These are phyloP conservation scores for Micoletzkya japonica DNA, from an alignment of 2,888 invertebrate genomes.

Conservation along the genomic window DNA sequence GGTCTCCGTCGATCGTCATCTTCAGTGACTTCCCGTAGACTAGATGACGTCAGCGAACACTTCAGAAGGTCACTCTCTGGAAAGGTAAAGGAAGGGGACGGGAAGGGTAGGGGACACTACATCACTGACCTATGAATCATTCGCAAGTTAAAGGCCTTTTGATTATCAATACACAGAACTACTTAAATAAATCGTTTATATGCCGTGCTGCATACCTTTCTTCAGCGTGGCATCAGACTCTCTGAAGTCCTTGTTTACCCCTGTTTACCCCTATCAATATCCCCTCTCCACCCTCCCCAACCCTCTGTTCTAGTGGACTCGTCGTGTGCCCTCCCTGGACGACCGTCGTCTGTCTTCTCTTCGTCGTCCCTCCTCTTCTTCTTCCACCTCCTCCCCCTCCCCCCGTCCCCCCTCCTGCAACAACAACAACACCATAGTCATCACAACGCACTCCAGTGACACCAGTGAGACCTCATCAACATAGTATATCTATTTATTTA, in stretches of 20 bases:
- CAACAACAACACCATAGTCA: conserved; percentile 25
- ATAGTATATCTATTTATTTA: not conserved
- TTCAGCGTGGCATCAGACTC: too few species aligned
- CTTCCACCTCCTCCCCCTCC: conserved; percentile 3
- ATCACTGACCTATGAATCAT: not conserved
- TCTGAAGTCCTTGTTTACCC: too few species aligned
- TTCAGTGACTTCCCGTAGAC: conserved; percentile 5
- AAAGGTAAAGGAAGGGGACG: too few species aligned
- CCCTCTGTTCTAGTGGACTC: conserved; percentile 5
- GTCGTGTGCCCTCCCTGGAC: not conserved
- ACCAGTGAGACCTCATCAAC: conserved; percentile 9
- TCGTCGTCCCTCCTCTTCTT: conserved; percentile 4
- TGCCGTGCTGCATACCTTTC: not conserved
- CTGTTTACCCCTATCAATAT: too few species aligned
- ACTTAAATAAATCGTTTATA: not conserved
- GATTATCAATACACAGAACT: not conserved
- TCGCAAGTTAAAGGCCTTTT: not conserved
- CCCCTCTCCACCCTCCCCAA: not conserved
- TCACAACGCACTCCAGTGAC: conserved; percentile 12
- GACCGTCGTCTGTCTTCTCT: conserved; percentile 3
- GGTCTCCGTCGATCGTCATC: conserved; percentile 17
- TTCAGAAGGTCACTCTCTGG: conserved; percentile 15
- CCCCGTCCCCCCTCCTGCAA: conserved; percentile 17
- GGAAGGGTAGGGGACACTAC: too few species aligned
- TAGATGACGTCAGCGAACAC: conserved; percentile 12